Evolutionary conservation across 2,113 vertebrate genomes (phyloP).

Genomic region (Opisthocomus hoazin): DNA sequence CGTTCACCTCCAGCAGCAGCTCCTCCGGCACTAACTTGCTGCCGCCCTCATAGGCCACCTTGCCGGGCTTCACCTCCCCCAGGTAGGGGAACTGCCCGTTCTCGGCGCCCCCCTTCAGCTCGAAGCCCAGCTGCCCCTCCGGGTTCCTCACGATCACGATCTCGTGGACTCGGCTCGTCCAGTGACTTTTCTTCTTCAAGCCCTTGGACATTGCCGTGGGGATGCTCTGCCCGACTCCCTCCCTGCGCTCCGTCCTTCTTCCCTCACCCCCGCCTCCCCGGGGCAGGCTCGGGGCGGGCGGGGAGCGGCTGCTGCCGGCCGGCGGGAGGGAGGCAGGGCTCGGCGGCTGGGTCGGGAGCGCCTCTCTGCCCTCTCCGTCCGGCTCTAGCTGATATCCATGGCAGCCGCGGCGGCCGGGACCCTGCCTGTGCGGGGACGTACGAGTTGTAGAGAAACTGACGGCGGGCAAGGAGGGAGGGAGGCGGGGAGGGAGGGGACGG

Average conservation of each 20-base stretch:
- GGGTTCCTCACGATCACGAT: conserved; percentile 83
- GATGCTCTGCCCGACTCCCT: conserved; percentile 51
- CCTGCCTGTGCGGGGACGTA: conserved; percentile 23
- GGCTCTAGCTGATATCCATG: conserved; percentile 72
- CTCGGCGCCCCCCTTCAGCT: conserved; percentile 92
- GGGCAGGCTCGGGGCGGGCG: conserved; percentile 15
- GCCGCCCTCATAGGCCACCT: conserved; percentile 81
- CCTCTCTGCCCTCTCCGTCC: conserved; percentile 1
- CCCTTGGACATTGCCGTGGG: conserved; percentile 91
- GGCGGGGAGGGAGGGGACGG: neutral
- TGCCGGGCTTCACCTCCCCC: conserved; percentile 83
- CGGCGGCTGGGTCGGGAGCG: neutral
- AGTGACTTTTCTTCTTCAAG: conserved; percentile 95
- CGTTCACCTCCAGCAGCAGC: conserved; percentile 93
- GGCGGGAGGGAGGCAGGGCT: neutral
- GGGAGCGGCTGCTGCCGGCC: neutral
- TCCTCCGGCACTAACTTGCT: conserved; percentile 84
- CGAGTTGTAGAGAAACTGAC: conserved; percentile 73
- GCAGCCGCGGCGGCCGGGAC: conserved; percentile 63
- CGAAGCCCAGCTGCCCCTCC: conserved; percentile 86
- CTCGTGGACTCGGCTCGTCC: conserved; percentile 96
- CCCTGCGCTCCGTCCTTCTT: neutral
- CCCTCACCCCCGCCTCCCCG: neutral
- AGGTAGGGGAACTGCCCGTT: conserved; percentile 92
- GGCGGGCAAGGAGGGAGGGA: neutral